Evolutionary conservation across 2,113 vertebrate genomes (phyloP), one percentile per base, ranked within the genome.

Genomic region (Callithrix jacchus): DNA sequence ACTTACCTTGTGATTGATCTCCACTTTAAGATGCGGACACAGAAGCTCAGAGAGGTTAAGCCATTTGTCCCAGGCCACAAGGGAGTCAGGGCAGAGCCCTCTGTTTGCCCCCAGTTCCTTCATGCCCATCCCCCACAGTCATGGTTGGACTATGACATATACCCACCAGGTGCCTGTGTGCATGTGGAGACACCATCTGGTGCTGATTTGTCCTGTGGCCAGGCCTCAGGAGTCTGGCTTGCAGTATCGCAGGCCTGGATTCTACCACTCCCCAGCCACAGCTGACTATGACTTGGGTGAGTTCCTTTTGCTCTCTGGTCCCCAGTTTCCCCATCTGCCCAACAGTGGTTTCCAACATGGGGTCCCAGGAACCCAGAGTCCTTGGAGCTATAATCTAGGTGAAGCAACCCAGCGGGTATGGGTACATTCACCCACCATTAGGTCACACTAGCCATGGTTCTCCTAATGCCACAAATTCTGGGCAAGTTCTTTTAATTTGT

Each of bases 61-160:
- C n/a, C 52, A 6, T 70, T 82, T 42, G 52, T 27, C 25, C 47
- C 23, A 47, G 85, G 66, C 30, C 77, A 79, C 35, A 82, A 10
- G 45, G 54, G 45, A 73, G 74, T 87, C 30, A 49, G 66, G 25
- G 17, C n/a, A 42, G 18, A 58, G 32, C 11, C 92, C 8, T 45
- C 27, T 61, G 32, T 35, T 58, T 77, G 35, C 12, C 32, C 3
- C 32, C 32, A 18, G 4, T 56, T 14, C 68, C 13, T 27, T 37
- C 27, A 35, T 3, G 2, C 5, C 27, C 6, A 1, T 8, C 6
- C 7, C 7, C 54, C 21, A 16, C 6, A 20, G 54, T 49, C 23
- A 2, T 20, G 49, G 8, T 2, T 81, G 83, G 68, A 47, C 27
- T 6, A 12, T 7, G 47, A 74, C 45, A 54, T 80, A 40, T 5